Conservation (phyloP, 2,113 vertebrate genomes). For the Nothobranchius kuhntae region DNA sequence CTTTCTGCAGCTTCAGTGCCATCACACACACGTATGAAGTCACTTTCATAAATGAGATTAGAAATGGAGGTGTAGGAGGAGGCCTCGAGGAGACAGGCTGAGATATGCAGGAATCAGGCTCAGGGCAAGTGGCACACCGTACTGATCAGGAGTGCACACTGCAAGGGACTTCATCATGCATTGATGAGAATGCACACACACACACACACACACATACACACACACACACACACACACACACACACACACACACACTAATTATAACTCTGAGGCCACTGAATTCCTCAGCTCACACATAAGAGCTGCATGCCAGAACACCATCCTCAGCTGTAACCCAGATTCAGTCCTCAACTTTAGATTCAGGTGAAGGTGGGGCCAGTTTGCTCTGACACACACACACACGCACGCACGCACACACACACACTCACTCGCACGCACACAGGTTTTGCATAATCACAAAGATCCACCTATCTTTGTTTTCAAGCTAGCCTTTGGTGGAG, state of each 20-base stretch:
- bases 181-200: not conserved
- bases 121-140: not conserved
- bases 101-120: not conserved
- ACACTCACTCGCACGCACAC: too few species aligned
- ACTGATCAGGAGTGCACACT: not conserved
- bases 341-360: not conserved
- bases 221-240: not conserved
- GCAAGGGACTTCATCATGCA: not conserved
- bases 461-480: too few species aligned
- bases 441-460: too few species aligned
- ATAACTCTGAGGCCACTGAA: slow-evolving; percentile 8
- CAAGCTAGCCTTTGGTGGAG: too few species aligned
- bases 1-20: not conserved
- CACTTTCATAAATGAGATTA: not conserved
- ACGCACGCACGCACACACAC: not conserved
- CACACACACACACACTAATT: slow-evolving; percentile 20
- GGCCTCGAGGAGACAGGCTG: not conserved
- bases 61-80: not conserved
- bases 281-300: not conserved
- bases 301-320: slow-evolving; percentile 12
- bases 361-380: not conserved
- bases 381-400: not conserved
- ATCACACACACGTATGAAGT: slow-evolving; percentile 3
- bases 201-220: not conserved
- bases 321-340: slow-evolving; percentile 7